A percentile compares a stretch with the other conserved stretches of the same genome.
phyloP scores from a whole-genome alignment of 1,140 invertebrate genomes.

The Drosophila varians region DNA sequence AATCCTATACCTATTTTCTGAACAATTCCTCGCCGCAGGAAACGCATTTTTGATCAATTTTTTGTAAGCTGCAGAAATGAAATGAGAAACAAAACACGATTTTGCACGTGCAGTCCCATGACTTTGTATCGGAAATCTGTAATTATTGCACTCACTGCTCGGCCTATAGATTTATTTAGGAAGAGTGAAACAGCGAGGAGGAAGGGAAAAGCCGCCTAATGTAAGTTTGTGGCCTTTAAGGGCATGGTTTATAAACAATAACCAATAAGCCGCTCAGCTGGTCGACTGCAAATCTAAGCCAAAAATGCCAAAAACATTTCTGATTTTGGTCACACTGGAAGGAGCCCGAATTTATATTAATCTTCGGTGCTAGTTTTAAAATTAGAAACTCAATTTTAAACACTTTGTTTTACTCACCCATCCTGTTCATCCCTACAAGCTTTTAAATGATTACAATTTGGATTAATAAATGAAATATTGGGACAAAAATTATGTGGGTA shows the following conservation, averaged over 20 bases:
- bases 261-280: slow-evolving; percentile 13
- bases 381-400: background rate
- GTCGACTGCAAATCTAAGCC: background rate
- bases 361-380: background rate
- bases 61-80: slow-evolving; percentile 3
- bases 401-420: too few relatives aligned
- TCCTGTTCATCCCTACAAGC: too few relatives aligned
- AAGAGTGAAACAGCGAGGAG: background rate
- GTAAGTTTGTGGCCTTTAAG: slow-evolving; percentile 1
- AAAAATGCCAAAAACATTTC: background rate
- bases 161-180: background rate
- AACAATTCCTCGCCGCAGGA: slow-evolving; percentile 36
- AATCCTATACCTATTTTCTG: slow-evolving; percentile 22
- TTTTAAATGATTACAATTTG: too few relatives aligned
- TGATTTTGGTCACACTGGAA: slow-evolving; percentile 3
- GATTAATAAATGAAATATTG: too few relatives aligned
- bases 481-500: too few relatives aligned
- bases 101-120: background rate
- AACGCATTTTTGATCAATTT: slow-evolving; percentile 34
- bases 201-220: background rate
- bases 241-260: slow-evolving; percentile 14
- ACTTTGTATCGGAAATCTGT: background rate
- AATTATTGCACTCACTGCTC: background rate
- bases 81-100: background rate
- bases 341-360: background rate